Evolutionary conservation across 2,888 invertebrate genomes (phyloP), one percentile per base, ranked within the genome.

Genomic region (Elegia similella): DNA sequence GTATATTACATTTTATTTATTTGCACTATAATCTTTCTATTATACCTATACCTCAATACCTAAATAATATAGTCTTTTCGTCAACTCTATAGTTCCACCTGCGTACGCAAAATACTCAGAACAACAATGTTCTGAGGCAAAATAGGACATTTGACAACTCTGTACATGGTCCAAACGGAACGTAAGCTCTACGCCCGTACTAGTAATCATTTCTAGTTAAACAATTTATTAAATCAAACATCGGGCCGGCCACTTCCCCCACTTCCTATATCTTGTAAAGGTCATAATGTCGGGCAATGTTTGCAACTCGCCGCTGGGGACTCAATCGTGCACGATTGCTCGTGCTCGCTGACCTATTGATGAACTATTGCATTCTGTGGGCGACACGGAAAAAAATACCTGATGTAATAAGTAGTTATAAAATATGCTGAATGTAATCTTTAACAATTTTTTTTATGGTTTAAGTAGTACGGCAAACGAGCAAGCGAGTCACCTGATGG

Each of bases 221-320:
- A 29, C 53, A 53, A 53, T 53, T 53, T 53, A 7, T 43, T 43
- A 42, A 30, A 53, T 53, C 43, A 53, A 23, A 15, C 17, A 43
- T 30, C 43, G 6, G 53, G 2, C 13, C 17, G 16, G 32, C 2
- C 7, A 13, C 43, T 53, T 13, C 55, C 55, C 47, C n/a, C 42
- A 30, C 43, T 43, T 32, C 13, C 43, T 30, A 13, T 15, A 13
- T 13, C 42, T 6, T 29, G 7, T 13, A 43, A 43, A 53, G 53
- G 53, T 54, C 43, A 42, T 30, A 43, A 43, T 54, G 42, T 29
- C 53, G 32, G n/a, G 53, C 53, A 54, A 54, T 54, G 42, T 43
- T 43, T 42, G 43, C 53, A 43, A 16, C 43, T 43, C 15, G 43
- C 30, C 30, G 30, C 30, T 15, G 30, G 53, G 43, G 53, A 54